Conservation (phyloP, 2,888 invertebrate species). For the Rotaria magnacalcarata region DNA sequence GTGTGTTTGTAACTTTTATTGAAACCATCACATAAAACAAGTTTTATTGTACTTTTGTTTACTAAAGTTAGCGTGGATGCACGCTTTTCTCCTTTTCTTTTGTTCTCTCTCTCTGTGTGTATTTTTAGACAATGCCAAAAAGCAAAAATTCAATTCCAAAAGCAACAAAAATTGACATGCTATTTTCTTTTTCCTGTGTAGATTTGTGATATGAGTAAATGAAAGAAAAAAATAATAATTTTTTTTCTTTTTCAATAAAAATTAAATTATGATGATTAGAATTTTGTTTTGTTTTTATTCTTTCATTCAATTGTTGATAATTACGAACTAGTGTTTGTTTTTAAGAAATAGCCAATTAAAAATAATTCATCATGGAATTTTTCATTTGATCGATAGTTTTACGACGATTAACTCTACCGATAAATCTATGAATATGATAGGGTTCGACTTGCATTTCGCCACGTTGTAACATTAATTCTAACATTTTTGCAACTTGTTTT, state of each 20-base stretch:
- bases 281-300: not conserved
- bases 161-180: not conserved
- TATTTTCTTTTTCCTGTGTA: not conserved
- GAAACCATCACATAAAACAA: not conserved
- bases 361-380: not conserved
- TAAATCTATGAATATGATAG: not conserved
- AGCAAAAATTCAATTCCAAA: not conserved
- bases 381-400: not conserved
- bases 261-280: not conserved
- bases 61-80: not conserved
- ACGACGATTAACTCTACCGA: not conserved
- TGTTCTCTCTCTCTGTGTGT: not conserved
- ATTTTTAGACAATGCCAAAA: not conserved
- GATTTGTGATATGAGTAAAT: conserved; percentile 4
- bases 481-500: not conserved
- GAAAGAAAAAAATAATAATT: no score
- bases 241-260: no score
- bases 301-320: no score
- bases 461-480: conserved; percentile 4
- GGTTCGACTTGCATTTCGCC: conserved; percentile 32
- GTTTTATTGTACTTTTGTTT: not conserved
- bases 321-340: no score
- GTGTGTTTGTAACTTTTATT: not conserved
- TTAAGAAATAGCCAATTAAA: not conserved
- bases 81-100: not conserved